Evolutionary conservation across 2,113 vertebrate genomes (phyloP).

Genomic region (Scortum barcoo): DNA sequence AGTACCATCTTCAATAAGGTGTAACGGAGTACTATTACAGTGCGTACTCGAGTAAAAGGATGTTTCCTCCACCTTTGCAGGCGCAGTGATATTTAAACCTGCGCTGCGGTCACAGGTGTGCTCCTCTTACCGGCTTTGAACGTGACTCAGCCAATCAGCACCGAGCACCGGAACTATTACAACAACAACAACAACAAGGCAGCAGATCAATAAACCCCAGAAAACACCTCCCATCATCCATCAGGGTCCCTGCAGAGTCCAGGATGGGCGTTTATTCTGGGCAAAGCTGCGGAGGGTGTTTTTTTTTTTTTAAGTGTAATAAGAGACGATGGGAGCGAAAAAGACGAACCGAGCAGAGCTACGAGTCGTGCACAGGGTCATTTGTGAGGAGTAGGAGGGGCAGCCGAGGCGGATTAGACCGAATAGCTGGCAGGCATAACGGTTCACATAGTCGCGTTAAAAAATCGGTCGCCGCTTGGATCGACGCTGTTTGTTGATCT

Average conservation of each 20-base stretch:
- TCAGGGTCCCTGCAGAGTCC: too few species aligned
- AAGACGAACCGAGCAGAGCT: slow-evolving; percentile 59
- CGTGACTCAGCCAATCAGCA: slow-evolving; percentile 67
- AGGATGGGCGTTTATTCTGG: rapidly evolving
- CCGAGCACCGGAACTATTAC: slow-evolving; percentile 31
- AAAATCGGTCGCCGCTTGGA: slow-evolving; percentile 64
- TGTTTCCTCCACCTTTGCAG: too few species aligned
- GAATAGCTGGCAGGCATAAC: slow-evolving; percentile 72
- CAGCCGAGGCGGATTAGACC: slow-evolving; percentile 77
- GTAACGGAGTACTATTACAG: too few species aligned
- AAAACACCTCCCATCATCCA: too few species aligned
- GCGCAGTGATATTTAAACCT: slow-evolving; percentile 20
- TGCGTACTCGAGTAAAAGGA: too few species aligned
- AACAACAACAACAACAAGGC: too few species aligned
- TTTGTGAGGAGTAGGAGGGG: slow-evolving; percentile 85
- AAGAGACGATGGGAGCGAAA: slow-evolving; percentile 20
- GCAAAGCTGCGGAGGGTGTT: neutral
- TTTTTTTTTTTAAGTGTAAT: neutral
- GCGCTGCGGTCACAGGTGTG: slow-evolving; percentile 40
- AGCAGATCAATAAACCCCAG: neutral
- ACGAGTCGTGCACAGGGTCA: slow-evolving; percentile 77
- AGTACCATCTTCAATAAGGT: too few species aligned
- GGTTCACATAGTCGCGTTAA: slow-evolving; percentile 68
- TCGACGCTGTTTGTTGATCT: slow-evolving; percentile 50
- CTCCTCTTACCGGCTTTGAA: slow-evolving; percentile 9